Conservation (phyloP, 2,888 invertebrate genomes). For the Plagiodera versicolora region DNA sequence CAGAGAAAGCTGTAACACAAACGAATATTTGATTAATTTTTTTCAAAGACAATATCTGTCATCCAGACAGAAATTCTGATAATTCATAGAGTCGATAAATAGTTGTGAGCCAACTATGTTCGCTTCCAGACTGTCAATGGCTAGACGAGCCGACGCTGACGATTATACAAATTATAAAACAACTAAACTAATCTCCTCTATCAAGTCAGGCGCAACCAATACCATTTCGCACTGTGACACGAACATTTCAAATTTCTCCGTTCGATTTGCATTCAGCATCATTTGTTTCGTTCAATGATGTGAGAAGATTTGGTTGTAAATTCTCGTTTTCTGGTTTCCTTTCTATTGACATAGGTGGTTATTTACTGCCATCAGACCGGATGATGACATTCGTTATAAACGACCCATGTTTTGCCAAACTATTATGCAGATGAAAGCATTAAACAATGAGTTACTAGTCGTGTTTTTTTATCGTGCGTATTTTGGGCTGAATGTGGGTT, state of each 20-base stretch:
- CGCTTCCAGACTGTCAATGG: too few relatives aligned
- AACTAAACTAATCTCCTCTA: neutral
- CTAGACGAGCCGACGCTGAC: neutral
- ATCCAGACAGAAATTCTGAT: too few relatives aligned
- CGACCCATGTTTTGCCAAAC: conserved; percentile 32
- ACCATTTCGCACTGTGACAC: neutral
- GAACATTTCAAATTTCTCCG: neutral
- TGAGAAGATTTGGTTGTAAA: conserved; percentile 45
- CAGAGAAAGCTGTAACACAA: too few relatives aligned
- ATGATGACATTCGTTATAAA: conserved; percentile 32
- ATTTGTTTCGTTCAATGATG: conserved; percentile 38
- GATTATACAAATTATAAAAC: neutral
- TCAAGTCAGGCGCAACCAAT: neutral
- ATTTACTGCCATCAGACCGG: conserved; percentile 42
- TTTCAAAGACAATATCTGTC: too few relatives aligned
- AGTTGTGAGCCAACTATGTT: too few relatives aligned
- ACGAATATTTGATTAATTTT: too few relatives aligned
- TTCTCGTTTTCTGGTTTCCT: conserved; percentile 47
- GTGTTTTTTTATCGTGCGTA: too few relatives aligned
- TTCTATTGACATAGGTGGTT: conserved; percentile 44
- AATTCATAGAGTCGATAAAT: too few relatives aligned
- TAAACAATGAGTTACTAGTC: neutral
- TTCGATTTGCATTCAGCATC: neutral
- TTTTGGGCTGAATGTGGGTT: too few relatives aligned
- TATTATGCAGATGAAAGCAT: neutral